Evolutionary conservation across 2,797 vertebrate genomes (phyloP), one percentile per base, ranked within the genome.

Genomic region (Astyanax mexicanus): DNA sequence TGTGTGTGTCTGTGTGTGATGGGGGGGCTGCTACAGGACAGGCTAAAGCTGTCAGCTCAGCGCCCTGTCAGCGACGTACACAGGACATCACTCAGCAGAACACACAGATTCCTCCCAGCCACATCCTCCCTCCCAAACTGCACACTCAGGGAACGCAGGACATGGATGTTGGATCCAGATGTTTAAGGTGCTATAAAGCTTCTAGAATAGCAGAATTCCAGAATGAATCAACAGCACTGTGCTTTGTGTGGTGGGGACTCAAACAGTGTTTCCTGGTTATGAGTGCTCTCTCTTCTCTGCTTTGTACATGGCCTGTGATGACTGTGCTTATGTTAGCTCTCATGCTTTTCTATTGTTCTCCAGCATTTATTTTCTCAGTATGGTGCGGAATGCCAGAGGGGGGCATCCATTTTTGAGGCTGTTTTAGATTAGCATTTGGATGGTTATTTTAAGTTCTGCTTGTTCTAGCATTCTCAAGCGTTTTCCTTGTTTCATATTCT

Each of bases 81-180:
- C 86, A 87, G 88, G 84, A 89, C 83, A 51, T 85, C 80, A 83
- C 86, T 91, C 90, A 92, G 88, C 89, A 91, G 74, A 90, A 89
- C 85, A 83, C 75, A 84, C 74, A 83, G 86, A 88, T 91, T 88
- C 87, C 72, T 85, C 38, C 66, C 58, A 75, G 81, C 89, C 86
- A 92, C 89, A 91, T 93, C 92, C 91, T 92, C 90, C 87, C 89
- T 25, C 45, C 64, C 66, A 55, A 3, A 49, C 60, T 27, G 69
- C 66, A 49, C 11, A 3, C 54, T 64, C 49, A 42, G 42, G 15
- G 4, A 47, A 23, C 21, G 25, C 19, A 78, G n/a, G 55, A 23
- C 38, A 23, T 21, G 37, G 21, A 2, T 12, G 29, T 27, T 17
- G 38, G 10, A 21, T 5, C 21, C 37, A 38, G 10, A 21, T 12